Evolutionary conservation across 2,888 invertebrate species (phyloP), one percentile per base, ranked within the genome.

Genomic region (Reticulitermes lucifugus): DNA sequence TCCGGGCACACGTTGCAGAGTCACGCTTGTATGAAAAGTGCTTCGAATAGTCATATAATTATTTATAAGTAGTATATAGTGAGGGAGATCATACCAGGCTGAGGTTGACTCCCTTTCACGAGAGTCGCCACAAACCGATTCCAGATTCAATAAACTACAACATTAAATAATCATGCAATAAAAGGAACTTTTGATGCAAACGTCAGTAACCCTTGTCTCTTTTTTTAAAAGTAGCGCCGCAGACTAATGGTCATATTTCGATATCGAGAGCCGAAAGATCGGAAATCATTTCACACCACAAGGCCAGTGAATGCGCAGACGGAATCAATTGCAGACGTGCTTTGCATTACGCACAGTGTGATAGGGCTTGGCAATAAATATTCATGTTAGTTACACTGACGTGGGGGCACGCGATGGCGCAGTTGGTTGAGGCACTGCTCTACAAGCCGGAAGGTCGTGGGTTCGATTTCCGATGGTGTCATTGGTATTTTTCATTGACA

Each of bases 131-230:
- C 51, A 46, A 9, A 9, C 46, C 25, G 77, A 22, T n/a, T n/a
- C n/a, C 73, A 21, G 35, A 65, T 3, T 65, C 6, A 65, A 65
- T 65, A 65, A 60, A 73, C 71, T 6, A 12, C 25, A 21, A 51
- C 46, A 77, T 77, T 77, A 77, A 77, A 77, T 77, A 77, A 22
- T 77, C 77, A 77, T 77, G n/a, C 46, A 46, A 2, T 77, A 46
- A 77, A 77, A 77, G 46, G 41, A n/a, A 77, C 51, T 46, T 73
- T 43, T 46, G n/a, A 77, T n/a, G 41, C 46, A 77, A 73, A 29
- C 46, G 65, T 65, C 65, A 65, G n/a, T 65, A 22, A 60, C 1
- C n/a, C 65, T 65, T 65, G n/a, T 5, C 60, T 65, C 5, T 65
- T 65, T 14, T 0, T 65, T 65, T 2, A 65, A 21, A 65, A 25